Conservation (phyloP, 2,888 invertebrate species). For the Caenorhabditis sp. region DNA sequence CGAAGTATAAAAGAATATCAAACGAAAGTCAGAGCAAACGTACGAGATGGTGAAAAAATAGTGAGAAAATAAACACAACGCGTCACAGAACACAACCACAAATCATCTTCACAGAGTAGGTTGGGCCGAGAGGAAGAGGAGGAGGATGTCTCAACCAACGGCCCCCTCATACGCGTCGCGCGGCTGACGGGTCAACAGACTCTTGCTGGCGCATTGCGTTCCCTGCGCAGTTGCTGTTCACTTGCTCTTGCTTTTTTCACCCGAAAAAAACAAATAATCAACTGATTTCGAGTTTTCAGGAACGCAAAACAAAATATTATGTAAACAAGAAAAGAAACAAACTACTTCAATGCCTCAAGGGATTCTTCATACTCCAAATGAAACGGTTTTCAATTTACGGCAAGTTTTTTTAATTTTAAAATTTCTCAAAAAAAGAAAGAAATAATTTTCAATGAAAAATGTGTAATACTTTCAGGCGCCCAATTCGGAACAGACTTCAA, state of each 20-base stretch:
- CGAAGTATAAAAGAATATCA: not conserved
- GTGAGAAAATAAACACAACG: slow-evolving; percentile 42
- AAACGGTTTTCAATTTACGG: slow-evolving; percentile 42
- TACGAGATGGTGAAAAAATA: slow-evolving; percentile 27
- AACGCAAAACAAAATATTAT: slow-evolving; percentile 16
- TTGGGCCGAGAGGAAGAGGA: slow-evolving; percentile 4
- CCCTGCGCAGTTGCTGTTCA: not conserved
- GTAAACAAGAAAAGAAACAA: slow-evolving; percentile 18
- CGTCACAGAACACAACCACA: slow-evolving; percentile 51
- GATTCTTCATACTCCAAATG: slow-evolving; percentile 50
- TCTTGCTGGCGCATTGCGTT: slow-evolving; percentile 25
- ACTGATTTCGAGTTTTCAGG: slow-evolving; percentile 5
- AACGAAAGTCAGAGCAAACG: slow-evolving; percentile 26
- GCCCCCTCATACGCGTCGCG: not conserved
- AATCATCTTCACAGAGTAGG: slow-evolving; percentile 29
- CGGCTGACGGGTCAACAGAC: slow-evolving; percentile 8
- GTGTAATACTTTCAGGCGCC: slow-evolving; percentile 19
- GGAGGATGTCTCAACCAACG: slow-evolving; percentile 9
- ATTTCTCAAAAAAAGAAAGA: not conserved
- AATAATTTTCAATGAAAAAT: not conserved
- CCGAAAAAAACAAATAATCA: not conserved
- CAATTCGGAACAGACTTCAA: slow-evolving; percentile 19
- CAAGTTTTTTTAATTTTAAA: slow-evolving; percentile 10
- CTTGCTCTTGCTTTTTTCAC: not conserved
- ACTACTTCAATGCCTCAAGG: slow-evolving; percentile 55